Evolutionary conservation across 2,113 vertebrate genomes (phyloP).

Genomic region (Hippocampus zosterae): DNA sequence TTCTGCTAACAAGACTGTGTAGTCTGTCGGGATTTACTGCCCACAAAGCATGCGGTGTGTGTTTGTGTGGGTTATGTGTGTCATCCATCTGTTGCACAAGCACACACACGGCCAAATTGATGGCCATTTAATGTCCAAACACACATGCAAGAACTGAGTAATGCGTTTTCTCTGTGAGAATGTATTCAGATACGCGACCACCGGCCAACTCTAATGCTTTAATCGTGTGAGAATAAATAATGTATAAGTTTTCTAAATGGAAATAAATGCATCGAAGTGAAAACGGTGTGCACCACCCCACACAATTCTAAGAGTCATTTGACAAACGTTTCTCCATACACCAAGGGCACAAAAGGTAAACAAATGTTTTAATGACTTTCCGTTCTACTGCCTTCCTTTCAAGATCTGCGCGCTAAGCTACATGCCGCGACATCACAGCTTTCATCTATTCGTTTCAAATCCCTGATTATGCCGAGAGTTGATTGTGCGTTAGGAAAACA

Average conservation of each 20-base stretch:
- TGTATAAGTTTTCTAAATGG: slow-evolving; percentile 37
- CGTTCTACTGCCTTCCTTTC: not conserved
- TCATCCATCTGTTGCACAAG: slow-evolving; percentile 47
- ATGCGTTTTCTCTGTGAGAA: slow-evolving; percentile 56
- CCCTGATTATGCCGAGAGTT: slow-evolving; percentile 5
- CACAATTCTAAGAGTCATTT: slow-evolving; percentile 17
- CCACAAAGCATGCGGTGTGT: slow-evolving; percentile 25
- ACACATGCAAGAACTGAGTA: slow-evolving; percentile 45
- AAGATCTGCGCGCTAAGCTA: slow-evolving; percentile 13
- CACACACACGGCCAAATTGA: slow-evolving; percentile 25
- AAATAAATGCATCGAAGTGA: slow-evolving; percentile 25
- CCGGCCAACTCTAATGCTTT: slow-evolving; percentile 22
- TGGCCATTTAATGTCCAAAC: slow-evolving; percentile 41
- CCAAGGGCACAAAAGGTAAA: slow-evolving; percentile 5
- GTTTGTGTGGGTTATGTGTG: slow-evolving; percentile 46
- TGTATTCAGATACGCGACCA: slow-evolving; percentile 34
- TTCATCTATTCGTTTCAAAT: slow-evolving; percentile 2
- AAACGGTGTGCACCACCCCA: not conserved
- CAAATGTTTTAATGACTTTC: not conserved
- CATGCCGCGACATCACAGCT: slow-evolving; percentile 8
- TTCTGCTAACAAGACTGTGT: slow-evolving; percentile 51
- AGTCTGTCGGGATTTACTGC: slow-evolving; percentile 61
- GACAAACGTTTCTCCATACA: slow-evolving; percentile 16
- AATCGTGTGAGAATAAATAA: slow-evolving; percentile 50
- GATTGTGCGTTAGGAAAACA: slow-evolving; percentile 15